phyloP scores from a whole-genome alignment of 2,113 vertebrate genomes.

The Nesoenas mayeri region DNA sequence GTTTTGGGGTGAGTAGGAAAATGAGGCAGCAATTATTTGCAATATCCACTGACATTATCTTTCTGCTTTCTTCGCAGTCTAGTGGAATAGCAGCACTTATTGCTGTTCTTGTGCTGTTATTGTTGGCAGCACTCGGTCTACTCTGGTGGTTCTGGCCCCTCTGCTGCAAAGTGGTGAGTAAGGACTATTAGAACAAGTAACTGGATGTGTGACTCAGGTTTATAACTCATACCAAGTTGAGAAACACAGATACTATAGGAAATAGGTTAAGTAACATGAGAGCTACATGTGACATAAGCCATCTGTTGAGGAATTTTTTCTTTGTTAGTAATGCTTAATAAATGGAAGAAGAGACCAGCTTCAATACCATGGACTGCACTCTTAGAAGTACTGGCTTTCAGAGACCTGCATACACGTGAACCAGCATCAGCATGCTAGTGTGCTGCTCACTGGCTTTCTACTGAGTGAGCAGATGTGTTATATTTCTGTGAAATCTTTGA shows the following conservation, averaged over 20 bases:
- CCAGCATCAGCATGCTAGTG: background rate
- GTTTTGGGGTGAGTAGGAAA: background rate
- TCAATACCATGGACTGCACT: background rate
- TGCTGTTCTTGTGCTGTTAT: slow-evolving; percentile 84
- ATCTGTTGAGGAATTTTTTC: background rate
- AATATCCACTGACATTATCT: background rate
- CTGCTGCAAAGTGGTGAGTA: slow-evolving; percentile 95
- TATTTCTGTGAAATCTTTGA: background rate
- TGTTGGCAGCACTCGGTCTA: slow-evolving; percentile 79
- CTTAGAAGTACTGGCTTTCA: background rate
- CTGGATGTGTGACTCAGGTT: background rate
- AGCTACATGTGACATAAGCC: background rate
- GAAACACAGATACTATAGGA: background rate
- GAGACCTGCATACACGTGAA: fast-evolving
- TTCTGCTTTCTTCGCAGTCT: slow-evolving; percentile 72
- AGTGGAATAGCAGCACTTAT: slow-evolving; percentile 79
- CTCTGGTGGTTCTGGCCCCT: slow-evolving; percentile 99
- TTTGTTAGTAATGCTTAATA: background rate
- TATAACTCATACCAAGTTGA: background rate
- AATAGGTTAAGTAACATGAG: background rate
- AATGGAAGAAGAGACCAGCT: background rate
- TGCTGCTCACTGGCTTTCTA: background rate
- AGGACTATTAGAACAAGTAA: background rate
- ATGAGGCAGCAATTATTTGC: background rate
- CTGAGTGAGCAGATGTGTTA: background rate